Percentiles rank a stretch among this genome's conserved stretches.
phyloP scores from a whole-genome alignment of 2,888 invertebrate genomes.

The Tenthredo notha region DNA sequence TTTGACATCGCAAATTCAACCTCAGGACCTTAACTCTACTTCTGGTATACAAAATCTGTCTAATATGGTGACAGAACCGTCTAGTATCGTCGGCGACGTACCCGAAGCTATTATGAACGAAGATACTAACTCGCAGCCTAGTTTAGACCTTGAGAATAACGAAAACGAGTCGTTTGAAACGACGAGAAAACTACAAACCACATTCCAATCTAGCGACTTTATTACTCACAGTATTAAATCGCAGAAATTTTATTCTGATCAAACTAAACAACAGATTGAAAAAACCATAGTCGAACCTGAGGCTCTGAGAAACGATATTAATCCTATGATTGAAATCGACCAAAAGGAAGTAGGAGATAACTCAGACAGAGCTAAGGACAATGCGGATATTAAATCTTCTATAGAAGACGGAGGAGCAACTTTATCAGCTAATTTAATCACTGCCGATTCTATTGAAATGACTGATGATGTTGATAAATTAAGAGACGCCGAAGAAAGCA shows the following conservation, averaged over 20 bases:
- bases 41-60: slow-evolving; percentile 60
- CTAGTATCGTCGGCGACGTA: slow-evolving; percentile 66
- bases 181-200: slow-evolving; percentile 72
- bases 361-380: not conserved
- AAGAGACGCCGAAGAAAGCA: not conserved
- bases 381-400: not conserved
- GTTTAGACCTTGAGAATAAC: slow-evolving; percentile 70
- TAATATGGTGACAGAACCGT: slow-evolving; percentile 54
- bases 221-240: slow-evolving; percentile 61
- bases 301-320: not conserved
- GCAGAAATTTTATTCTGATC: slow-evolving; percentile 58
- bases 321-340: slow-evolving; percentile 5
- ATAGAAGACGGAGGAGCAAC: not conserved
- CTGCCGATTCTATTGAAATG: slow-evolving; percentile 43
- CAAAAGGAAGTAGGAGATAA: not conserved
- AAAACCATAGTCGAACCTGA: slow-evolving; percentile 42
- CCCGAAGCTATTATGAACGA: slow-evolving; percentile 76
- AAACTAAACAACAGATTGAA: slow-evolving; percentile 23
- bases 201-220: slow-evolving; percentile 75
- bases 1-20: slow-evolving; percentile 60
- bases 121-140: slow-evolving; percentile 75
- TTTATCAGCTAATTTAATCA: slow-evolving; percentile 24
- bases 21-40: slow-evolving; percentile 57
- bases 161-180: slow-evolving; percentile 66
- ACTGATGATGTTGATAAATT: slow-evolving; percentile 18